A percentile compares a stretch with the other conserved stretches of the same genome.
Conservation (phyloP, 37 sponge, comb jelly and placozoan species). For the Spongilla lacustris region DNA sequence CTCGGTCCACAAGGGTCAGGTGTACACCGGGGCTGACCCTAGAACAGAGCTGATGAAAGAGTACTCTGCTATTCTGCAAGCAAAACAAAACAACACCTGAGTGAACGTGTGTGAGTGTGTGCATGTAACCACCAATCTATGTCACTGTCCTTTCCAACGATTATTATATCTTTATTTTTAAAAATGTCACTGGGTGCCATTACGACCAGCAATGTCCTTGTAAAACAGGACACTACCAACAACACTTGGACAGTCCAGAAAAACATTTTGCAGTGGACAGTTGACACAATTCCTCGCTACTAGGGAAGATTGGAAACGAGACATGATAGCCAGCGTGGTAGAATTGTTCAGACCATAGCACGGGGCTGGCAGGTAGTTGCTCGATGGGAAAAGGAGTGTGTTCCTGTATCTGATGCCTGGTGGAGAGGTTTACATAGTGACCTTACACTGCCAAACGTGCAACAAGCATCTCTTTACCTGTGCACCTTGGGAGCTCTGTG, state of each 20-base stretch:
- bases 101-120: background rate
- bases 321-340: constrained; percentile 12
- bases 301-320: constrained; percentile 2
- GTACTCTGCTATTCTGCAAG: background rate
- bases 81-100: background rate
- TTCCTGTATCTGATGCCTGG: constrained; percentile 26
- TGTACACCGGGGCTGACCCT: background rate
- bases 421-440: no score
- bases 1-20: background rate
- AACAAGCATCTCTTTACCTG: constrained; percentile 7
- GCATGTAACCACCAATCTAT: background rate
- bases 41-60: background rate
- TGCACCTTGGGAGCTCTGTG: constrained; percentile 25
- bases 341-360: constrained; percentile 50
- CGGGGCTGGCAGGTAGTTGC: constrained; percentile 38
- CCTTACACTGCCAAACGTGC: background rate
- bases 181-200: background rate
- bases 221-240: constrained; percentile 21
- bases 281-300: background rate
- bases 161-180: no score
- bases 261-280: background rate
- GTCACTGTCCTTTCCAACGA: background rate
- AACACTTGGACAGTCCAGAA: constrained; percentile 37
- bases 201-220: constrained; percentile 2
- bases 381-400: background rate